These are phyloP conservation scores for Callinectes sapidus DNA, from an alignment of 2,888 invertebrate species.

Conservation along the genomic window DNA sequence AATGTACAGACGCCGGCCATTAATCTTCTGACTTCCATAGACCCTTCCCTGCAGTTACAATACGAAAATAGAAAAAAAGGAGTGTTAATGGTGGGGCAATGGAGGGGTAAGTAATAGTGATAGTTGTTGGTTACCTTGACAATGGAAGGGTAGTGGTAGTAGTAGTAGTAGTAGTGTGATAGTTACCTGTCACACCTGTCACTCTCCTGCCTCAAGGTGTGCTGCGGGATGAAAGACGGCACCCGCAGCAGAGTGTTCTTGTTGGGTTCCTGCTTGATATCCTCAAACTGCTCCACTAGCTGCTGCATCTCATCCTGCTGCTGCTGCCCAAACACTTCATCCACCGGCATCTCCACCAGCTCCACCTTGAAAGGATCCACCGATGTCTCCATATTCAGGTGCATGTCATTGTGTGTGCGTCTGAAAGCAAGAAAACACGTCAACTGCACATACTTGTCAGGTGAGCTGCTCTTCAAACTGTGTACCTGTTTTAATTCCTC, in stretches of 20 bases:
- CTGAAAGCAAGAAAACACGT: neutral
- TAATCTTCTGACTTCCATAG: too few species aligned
- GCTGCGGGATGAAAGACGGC: neutral
- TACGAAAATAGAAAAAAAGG: too few species aligned
- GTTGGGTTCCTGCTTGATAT: neutral
- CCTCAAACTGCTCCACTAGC: neutral
- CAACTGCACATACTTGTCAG: neutral
- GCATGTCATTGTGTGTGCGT: neutral
- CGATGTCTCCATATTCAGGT: neutral
- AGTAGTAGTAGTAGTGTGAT: neutral
- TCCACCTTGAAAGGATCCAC: neutral
- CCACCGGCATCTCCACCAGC: neutral
- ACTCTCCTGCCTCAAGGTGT: neutral
- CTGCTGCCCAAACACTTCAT: neutral
- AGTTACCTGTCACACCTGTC: too few species aligned
- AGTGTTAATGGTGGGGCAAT: too few species aligned
- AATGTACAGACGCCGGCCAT: too few species aligned
- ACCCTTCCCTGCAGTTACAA: too few species aligned
- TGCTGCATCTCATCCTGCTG: neutral
- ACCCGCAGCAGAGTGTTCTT: neutral
- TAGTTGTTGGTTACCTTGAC: too few species aligned
- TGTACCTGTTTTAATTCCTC: neutral
- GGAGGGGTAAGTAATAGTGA: too few species aligned
- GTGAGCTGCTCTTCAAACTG: neutral
- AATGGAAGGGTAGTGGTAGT: too few species aligned